These are phyloP conservation scores for Melolontha melolontha DNA, from an alignment of 2,888 invertebrate genomes.

Conservation along the genomic window DNA sequence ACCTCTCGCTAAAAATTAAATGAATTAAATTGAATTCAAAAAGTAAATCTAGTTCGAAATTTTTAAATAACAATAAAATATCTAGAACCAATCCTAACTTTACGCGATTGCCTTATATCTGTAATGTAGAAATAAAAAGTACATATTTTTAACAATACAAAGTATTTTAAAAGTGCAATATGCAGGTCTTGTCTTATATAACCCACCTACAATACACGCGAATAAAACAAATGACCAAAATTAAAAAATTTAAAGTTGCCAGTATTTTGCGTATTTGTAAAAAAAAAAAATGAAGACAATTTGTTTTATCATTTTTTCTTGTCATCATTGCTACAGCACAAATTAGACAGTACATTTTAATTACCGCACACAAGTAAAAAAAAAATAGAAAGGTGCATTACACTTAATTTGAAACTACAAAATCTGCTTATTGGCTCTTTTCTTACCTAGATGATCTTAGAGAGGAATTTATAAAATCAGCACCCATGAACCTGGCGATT, in stretches of 20 bases:
- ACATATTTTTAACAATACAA: conserved; percentile 3
- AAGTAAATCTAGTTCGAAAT: conserved; percentile 1
- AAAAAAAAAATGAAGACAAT: too few relatives aligned
- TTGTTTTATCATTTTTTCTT: too few relatives aligned
- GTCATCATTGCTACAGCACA: too few relatives aligned
- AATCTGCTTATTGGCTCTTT: too few relatives aligned
- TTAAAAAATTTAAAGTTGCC: too few relatives aligned
- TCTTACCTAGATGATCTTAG: not conserved
- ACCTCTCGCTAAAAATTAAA: conserved; percentile 1
- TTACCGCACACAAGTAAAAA: too few relatives aligned
- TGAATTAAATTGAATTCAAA: conserved; percentile 4
- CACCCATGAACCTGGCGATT: not conserved
- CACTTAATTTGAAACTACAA: not conserved
- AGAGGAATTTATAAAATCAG: conserved; percentile 2
- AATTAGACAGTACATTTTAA: too few relatives aligned
- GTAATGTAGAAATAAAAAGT: conserved; percentile 3
- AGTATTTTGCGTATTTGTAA: too few relatives aligned
- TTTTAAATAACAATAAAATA: not conserved
- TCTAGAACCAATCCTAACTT: conserved; percentile 8
- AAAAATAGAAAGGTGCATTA: not conserved
- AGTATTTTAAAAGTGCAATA: not conserved
- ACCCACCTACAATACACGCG: not conserved
- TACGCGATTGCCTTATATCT: conserved; percentile 22
- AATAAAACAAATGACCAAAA: conserved; percentile 1
- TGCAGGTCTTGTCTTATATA: conserved; percentile 12